These are phyloP conservation scores for Xenus cinereus DNA, from an alignment of 2,113 vertebrate species.

Conservation along the genomic window DNA sequence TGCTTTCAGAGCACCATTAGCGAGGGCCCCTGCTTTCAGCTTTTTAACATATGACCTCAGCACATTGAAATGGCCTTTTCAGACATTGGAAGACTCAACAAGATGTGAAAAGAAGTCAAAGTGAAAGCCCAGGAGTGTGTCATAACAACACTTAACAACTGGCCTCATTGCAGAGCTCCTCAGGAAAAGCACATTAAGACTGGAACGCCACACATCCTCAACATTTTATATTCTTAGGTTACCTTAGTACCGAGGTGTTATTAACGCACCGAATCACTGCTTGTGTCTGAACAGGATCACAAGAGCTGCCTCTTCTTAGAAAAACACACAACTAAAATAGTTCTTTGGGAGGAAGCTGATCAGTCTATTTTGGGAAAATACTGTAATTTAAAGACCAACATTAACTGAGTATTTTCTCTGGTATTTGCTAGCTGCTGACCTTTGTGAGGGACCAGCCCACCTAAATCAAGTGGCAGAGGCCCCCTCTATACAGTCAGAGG, in stretches of 20 bases:
- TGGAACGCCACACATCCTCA: neutral
- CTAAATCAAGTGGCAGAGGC: neutral
- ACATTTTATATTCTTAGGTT: slow-evolving; percentile 1
- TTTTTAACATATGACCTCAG: slow-evolving; percentile 23
- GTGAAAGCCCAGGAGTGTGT: slow-evolving; percentile 13
- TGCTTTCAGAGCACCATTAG: slow-evolving; percentile 7
- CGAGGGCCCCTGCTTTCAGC: neutral
- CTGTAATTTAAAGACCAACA: neutral
- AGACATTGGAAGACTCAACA: neutral
- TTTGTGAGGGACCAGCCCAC: neutral
- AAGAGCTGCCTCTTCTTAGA: neutral
- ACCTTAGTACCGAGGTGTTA: neutral
- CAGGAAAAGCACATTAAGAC: neutral
- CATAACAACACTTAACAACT: slow-evolving; percentile 10
- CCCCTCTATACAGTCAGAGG: neutral
- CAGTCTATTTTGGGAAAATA: neutral
- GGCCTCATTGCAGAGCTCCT: neutral
- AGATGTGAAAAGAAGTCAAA: slow-evolving; percentile 31
- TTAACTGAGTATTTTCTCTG: neutral
- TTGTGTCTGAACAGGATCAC: neutral
- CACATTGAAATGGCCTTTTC: slow-evolving; percentile 40
- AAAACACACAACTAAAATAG: neutral
- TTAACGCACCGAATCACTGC: neutral
- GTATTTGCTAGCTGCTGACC: neutral
- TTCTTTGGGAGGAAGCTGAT: neutral